These are phyloP conservation scores for Cephalopholis sonnerati DNA, from an alignment of 2,113 vertebrate species.

Conservation along the genomic window DNA sequence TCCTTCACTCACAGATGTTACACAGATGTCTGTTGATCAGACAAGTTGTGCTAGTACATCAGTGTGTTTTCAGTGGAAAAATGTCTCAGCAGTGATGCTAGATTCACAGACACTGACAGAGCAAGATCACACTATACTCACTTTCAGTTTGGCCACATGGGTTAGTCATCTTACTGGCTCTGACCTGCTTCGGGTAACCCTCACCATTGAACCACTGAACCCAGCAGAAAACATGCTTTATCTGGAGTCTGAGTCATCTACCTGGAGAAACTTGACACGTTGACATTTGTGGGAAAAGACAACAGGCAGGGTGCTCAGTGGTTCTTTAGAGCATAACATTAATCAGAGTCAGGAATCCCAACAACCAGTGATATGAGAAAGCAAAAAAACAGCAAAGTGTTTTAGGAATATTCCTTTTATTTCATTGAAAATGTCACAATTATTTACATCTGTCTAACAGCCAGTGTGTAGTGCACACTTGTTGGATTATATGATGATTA, in stretches of 20 bases:
- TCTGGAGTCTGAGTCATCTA: slow-evolving; percentile 17
- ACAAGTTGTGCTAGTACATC: neutral
- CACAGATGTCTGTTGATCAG: neutral
- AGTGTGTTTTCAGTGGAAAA: neutral
- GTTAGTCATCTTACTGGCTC: neutral
- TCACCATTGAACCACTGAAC: slow-evolving; percentile 20
- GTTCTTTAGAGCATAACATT: slow-evolving; percentile 10
- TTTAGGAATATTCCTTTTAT: neutral
- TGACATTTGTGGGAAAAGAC: neutral
- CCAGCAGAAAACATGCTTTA: slow-evolving; percentile 13
- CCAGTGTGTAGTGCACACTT: neutral
- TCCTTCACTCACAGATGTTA: neutral
- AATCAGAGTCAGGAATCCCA: neutral
- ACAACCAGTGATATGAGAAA: neutral
- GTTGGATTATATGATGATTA: neutral
- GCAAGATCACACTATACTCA: neutral
- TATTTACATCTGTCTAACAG: neutral
- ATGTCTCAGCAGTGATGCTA: neutral
- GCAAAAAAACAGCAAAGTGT: neutral
- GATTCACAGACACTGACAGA: neutral
- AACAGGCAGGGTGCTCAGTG: neutral
- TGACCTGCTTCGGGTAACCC: slow-evolving; percentile 25
- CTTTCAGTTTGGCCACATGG: neutral
- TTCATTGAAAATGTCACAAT: neutral
- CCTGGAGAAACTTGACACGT: slow-evolving; percentile 27